phyloP scores from a whole-genome alignment of 2,888 invertebrate genomes.

The Oxyscelio sp. region DNA sequence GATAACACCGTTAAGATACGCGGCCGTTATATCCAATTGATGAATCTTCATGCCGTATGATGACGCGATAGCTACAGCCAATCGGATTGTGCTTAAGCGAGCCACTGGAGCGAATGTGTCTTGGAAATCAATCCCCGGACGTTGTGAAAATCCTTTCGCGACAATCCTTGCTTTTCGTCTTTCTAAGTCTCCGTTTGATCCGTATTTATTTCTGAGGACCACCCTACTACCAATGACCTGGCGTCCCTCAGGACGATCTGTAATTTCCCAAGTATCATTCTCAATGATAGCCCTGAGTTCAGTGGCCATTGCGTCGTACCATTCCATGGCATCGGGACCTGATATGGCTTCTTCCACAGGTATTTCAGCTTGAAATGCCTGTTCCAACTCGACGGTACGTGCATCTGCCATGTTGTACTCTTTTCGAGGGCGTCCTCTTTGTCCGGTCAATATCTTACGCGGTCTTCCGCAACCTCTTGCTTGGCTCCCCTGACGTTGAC shows the following conservation, averaged over 20 bases:
- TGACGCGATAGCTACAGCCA: too few relatives aligned
- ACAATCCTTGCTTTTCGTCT: constrained; percentile 2
- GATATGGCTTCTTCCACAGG: neutral
- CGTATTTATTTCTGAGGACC: constrained; percentile 2
- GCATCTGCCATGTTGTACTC: neutral
- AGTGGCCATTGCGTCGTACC: neutral
- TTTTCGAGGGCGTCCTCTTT: neutral
- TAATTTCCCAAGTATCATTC: neutral
- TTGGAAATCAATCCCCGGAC: too few relatives aligned
- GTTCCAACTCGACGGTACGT: too few relatives aligned
- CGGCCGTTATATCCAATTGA: too few relatives aligned
- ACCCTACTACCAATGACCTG: constrained; percentile 20
- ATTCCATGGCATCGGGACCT: neutral
- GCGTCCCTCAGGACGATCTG: neutral
- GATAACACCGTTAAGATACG: too few relatives aligned
- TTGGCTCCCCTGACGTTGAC: too few relatives aligned
- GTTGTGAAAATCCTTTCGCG: neutral
- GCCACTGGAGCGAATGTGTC: neutral
- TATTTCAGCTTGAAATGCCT: neutral
- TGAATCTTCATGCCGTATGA: too few relatives aligned
- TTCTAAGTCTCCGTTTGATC: neutral
- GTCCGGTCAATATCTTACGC: neutral
- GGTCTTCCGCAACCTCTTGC: neutral
- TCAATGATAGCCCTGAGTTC: neutral
- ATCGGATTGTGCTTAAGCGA: too few relatives aligned